Evolutionary conservation across 2,797 vertebrate species (phyloP), one percentile per base, ranked within the genome.

Genomic region (Eremophila alpestris): DNA sequence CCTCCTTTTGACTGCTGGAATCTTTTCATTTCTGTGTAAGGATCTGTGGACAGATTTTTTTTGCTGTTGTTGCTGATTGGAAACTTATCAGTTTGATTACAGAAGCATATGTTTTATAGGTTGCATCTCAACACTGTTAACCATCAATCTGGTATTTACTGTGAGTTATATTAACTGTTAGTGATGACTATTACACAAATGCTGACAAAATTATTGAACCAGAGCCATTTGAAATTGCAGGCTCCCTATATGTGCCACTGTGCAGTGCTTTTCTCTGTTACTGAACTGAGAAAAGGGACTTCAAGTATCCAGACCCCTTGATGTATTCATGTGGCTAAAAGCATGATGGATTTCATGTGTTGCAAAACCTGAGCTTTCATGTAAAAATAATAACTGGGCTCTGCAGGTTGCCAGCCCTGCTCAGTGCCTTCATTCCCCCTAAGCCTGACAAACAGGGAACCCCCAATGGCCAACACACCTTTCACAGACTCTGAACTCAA

Each of bases 161-260:
- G 14, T 34, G 73, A 65, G 51, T 86, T 93, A 51, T 41, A 87
- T 87, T 83, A 93, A 92, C 82, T 89, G 84, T 64, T 92, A 81
- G 15, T 88, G 89, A 92, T 89, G 81, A 81, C 45, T 87, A 4
- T 78, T 86, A 75, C 51, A 83, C 60, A 67, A 93, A 91, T 43
- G 73, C 58, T 94, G 96, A 83, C 59, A 62, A 74, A 94, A 69
- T 82, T 84, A 91, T 63, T 90, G 94, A 95, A 89, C 2, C 1
- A 76, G 83, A 62, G 46, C 54, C 69, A 79, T 56, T 78, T 74
- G 63, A 58, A 75, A 68, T 75, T 51, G 40, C 52, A 75, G 22
- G 10, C 59, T 92, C 48, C 38, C 63, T 56, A 0, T 32, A 13
- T 26, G 10, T 52, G 91, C 82, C 79, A 83, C 76, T 87, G 82